These are phyloP conservation scores for Pantherophis vulpinus DNA, from an alignment of 2,797 vertebrate species.

Conservation along the genomic window DNA sequence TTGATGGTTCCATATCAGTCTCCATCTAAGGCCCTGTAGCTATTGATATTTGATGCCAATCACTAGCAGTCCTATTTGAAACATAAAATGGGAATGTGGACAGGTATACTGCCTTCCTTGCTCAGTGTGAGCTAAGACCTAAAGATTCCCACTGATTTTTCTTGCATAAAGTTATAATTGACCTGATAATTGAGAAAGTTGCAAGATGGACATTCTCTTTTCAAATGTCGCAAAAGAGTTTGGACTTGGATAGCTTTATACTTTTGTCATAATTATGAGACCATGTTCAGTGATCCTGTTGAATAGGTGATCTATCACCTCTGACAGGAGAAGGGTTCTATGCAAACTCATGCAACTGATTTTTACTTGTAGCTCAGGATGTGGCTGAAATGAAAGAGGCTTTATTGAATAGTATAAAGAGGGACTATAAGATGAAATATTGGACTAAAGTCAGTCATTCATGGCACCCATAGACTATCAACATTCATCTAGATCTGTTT, in stretches of 20 bases:
- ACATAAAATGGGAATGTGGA: not conserved
- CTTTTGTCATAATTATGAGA: not conserved
- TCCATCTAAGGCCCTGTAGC: not conserved
- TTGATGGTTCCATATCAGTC: not conserved
- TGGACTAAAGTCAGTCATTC: not conserved
- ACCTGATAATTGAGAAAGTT: not conserved
- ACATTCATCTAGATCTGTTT: not conserved
- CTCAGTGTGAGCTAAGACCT: not conserved
- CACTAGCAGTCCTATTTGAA: not conserved
- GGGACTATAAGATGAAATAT: not conserved
- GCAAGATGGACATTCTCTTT: not conserved
- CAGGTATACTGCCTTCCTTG: not conserved
- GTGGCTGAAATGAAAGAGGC: not conserved
- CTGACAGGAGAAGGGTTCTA: not conserved
- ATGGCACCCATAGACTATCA: not conserved
- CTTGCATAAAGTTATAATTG: not conserved
- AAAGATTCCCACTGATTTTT: not conserved
- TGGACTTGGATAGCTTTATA: not conserved
- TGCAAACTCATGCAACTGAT: not conserved
- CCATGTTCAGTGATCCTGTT: not conserved
- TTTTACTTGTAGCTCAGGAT: not conserved
- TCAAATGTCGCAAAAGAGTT: not conserved
- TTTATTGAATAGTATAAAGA: not conserved
- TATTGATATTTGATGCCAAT: not conserved
- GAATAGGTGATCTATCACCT: not conserved